A percentile compares a stretch with the other conserved stretches of the same genome.
phyloP scores from a whole-genome alignment of 1,140 invertebrate genomes.

The Ylistrum balloti region DNA sequence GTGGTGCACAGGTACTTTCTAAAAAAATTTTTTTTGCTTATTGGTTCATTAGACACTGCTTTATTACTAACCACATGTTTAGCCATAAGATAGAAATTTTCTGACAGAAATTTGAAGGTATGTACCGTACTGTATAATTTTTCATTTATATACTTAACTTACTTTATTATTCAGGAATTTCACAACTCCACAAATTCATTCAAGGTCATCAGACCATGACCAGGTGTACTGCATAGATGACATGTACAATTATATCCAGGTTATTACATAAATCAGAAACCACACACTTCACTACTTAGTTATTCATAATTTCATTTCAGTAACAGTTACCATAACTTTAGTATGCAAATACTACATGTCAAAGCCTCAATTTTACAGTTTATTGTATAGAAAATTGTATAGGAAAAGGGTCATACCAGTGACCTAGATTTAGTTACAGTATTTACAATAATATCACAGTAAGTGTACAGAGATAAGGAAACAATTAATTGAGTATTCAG shows the following conservation, averaged over 20 bases:
- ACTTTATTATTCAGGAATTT: slow-evolving; percentile 24
- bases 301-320: not conserved
- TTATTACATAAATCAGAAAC: not conserved
- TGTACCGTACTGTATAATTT: not conserved
- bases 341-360: no score
- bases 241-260: not conserved
- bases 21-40: no score
- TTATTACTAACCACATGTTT: no score
- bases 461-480: no score
- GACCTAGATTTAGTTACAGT: not conserved
- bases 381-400: no score
- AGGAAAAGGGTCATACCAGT: not conserved
- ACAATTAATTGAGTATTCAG: no score
- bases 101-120: not conserved
- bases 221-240: not conserved
- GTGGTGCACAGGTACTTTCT: no score
- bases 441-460: no score
- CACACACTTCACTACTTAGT: not conserved
- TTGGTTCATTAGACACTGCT: no score
- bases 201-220: not conserved
- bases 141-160: slow-evolving; percentile 9
- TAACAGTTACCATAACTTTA: no score
- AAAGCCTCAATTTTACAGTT: no score
- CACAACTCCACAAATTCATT: slow-evolving; percentile 22
- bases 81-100: no score